A percentile compares a stretch with the other conserved stretches of the same genome.
phyloP scores from a whole-genome alignment of 2,797 vertebrate species.

The Chloroceryle inda region DNA sequence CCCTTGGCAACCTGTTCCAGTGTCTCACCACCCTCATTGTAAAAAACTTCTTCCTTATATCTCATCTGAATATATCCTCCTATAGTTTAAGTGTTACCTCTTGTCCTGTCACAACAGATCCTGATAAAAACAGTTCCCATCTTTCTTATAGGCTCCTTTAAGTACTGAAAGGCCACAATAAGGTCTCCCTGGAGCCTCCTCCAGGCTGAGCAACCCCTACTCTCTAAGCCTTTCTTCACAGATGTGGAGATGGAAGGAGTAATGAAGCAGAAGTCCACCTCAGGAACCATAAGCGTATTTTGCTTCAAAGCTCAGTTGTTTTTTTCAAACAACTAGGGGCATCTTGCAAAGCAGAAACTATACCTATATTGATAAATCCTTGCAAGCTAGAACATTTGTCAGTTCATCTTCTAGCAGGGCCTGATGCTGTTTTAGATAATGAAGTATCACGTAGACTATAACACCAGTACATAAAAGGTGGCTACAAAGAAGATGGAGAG shows the following conservation, averaged over 20 bases:
- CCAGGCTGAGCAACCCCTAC: no score
- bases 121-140: no score
- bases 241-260: not conserved
- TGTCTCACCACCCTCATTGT: not conserved
- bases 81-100: no score
- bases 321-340: not conserved
- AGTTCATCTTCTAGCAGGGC: not conserved
- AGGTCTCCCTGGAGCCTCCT: no score
- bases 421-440: not conserved
- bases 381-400: not conserved
- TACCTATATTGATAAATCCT: not conserved
- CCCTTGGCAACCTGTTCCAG: not conserved
- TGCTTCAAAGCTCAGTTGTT: not conserved
- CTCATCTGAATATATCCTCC: no score
- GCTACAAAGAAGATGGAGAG: no score
- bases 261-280: not conserved
- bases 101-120: no score
- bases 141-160: no score
- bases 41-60: no score
- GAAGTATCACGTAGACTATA: not conserved
- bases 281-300: not conserved
- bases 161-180: no score
- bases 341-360: not conserved
- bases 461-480: no score
- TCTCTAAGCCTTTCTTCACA: not conserved